Percentiles rank a stretch among this genome's conserved stretches.
Conservation (phyloP, 2,888 invertebrate species). For the Alentia gelatinosa region DNA sequence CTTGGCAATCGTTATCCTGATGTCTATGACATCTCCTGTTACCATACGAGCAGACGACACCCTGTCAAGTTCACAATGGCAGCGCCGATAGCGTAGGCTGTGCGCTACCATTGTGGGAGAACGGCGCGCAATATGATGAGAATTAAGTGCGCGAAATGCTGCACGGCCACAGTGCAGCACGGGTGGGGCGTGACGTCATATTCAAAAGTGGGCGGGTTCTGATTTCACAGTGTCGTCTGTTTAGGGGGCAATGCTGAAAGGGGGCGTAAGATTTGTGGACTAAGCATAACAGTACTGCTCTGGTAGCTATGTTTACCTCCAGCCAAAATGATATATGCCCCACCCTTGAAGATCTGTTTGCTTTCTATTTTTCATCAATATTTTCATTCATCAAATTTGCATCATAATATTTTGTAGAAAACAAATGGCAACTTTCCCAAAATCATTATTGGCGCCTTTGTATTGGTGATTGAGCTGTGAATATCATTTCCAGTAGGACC, state of each 20-base stretch:
- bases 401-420: too few species aligned
- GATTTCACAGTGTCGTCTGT: background rate
- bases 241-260: background rate
- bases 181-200: background rate
- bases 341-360: too few species aligned
- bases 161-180: background rate
- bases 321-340: too few species aligned
- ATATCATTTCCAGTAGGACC: too few species aligned
- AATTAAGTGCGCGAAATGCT: background rate
- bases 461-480: too few species aligned
- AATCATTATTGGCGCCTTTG: too few species aligned
- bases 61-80: background rate
- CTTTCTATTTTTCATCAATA: too few species aligned
- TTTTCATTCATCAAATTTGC: too few species aligned
- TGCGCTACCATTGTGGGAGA: background rate
- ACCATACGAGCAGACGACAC: background rate
- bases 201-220: background rate
- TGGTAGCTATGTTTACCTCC: too few species aligned
- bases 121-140: background rate
- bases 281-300: background rate
- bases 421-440: too few species aligned
- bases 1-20: too few species aligned
- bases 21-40: background rate
- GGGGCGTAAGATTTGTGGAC: background rate
- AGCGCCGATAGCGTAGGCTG: background rate